Base-by-base conservation (phyloP, 2,113 vertebrate genomes). In the Phoxinus phoxinus region DNA sequence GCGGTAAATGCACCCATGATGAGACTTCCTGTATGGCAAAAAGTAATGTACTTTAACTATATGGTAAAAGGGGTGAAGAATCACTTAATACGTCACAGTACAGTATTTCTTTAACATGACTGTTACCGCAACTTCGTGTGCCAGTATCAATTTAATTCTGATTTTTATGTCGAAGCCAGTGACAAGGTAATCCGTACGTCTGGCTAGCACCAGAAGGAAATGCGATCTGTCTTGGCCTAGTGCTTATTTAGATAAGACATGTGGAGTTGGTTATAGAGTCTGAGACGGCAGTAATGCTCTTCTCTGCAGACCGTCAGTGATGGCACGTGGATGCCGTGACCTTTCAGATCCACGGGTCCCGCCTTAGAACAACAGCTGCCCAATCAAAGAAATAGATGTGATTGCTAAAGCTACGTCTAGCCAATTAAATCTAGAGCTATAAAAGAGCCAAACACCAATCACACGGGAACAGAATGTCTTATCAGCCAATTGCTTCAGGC, bases 231-330 rank as follows among this genome's bases (percentile, higher is more conserved):
- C 82, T 78, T 84, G 86, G 86, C 82, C 1, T 46, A 23, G 30
- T 75, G 72, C 67, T 86, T 89, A 88, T 89, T 89, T 89, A 86
- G 88, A 89, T 86, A 89, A 86, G 81, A 88, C 88, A 89, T 85
- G 72, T 89, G 88, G 86, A 88, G 76, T 46, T 86, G 77, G 84
- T 89, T 89, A 89, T 37, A 30, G 67, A 37, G 69, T 48, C 51
- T 7, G 48, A 67, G 35, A 74, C 78, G 19, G 65, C 53, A 59
- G 41, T 48, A 84, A 37, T 56, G 21, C 81, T 86, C 73, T 71
- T 46, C 51, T 83, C 80, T 84, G 75, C 74, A 67, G 75, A 19
- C 65, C 30, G 44, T 69, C 79, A 67, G 41, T 23, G 79, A 69
- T 81, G 48, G 78, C 51, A 79, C 71, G 35, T 58, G 44, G 15